Base-by-base conservation (phyloP, 2,113 vertebrate species). In the Etia nguti region DNA sequence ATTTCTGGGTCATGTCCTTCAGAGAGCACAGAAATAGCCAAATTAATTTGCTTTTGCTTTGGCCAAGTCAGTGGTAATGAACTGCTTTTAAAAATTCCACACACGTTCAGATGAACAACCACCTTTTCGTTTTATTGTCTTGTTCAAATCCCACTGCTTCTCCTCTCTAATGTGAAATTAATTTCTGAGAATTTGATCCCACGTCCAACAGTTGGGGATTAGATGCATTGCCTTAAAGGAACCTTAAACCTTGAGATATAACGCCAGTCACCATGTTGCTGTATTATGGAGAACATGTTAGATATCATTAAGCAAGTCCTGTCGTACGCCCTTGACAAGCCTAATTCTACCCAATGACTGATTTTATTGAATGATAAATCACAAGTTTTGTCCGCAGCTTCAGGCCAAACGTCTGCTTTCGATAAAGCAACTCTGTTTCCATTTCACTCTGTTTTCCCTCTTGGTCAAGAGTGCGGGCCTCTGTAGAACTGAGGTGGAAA, bases 401-500 rank as follows among this genome's bases (percentile, higher is more conserved):
- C 9, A 68, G 79, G 15, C 56, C 79, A 70, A 56, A 55, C 22
- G 54, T 56, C 80, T 65, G 56, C 18, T 59, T 36, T 34, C 10
- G 8, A 59, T 34, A 62, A 90, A 89, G 84, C 80, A 81, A 43
- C 52, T 59, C 8, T 7, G 13, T 90, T 91, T 88, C 68, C 50
- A 59, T 88, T 92, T 91, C 79, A 86, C 90, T 92, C 84, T 79
- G 1, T 86, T 90, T 82, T 41, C 85, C 82, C 86, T 86, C 85
- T 84, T 87, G 88, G 86, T 85, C 86, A 84, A 82, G 80, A 92
- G 83, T 86, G 85, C 81, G 86, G 89, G 83, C 83, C 89, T 92
- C 85, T 68, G 82, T 86, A 83, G 90, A 92, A 59, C 50, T 60
- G 16, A 85, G 88, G 90, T 88, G 86, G 85, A 91, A 93, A 93